phyloP scores from a whole-genome alignment of 2,888 invertebrate species.

The Leptopilina syphax region DNA sequence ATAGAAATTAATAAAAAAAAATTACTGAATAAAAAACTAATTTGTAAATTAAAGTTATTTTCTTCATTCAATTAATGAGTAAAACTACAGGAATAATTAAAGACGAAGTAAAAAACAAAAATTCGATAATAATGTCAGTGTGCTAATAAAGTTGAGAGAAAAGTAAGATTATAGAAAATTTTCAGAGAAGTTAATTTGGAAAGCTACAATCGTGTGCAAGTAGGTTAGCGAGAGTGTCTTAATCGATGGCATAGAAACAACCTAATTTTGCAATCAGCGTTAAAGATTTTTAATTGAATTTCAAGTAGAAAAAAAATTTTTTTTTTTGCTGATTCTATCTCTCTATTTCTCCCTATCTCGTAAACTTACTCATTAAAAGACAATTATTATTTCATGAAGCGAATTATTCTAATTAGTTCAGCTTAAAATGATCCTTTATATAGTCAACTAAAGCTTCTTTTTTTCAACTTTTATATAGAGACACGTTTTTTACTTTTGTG shows the following conservation, averaged over 20 bases:
- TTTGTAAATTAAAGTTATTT: no score
- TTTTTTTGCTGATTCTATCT: constrained; percentile 4
- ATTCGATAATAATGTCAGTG: no score
- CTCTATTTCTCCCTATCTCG: neutral
- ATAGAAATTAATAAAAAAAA: no score
- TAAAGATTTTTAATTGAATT: constrained; percentile 32
- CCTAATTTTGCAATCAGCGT: constrained; percentile 34
- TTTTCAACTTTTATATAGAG: constrained; percentile 1
- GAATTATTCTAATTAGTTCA: constrained; percentile 28
- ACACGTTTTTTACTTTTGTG: constrained; percentile 9
- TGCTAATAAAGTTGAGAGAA: neutral
- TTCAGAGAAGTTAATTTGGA: constrained; percentile 21
- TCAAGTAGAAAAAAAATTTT: constrained; percentile 4
- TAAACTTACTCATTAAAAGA: constrained; percentile 25
- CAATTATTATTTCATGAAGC: constrained; percentile 28
- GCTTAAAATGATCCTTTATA: constrained; percentile 11
- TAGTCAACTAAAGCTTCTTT: constrained; percentile 5
- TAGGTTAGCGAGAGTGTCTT: constrained; percentile 11
- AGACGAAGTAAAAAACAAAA: no score
- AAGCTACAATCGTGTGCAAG: constrained; percentile 1
- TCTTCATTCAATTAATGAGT: no score
- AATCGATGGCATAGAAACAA: constrained; percentile 30
- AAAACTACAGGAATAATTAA: no score
- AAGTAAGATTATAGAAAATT: neutral
- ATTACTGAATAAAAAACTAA: no score